Evolutionary conservation across 2,888 invertebrate species (phyloP).

Genomic region (Drosophila fungiperda): DNA sequence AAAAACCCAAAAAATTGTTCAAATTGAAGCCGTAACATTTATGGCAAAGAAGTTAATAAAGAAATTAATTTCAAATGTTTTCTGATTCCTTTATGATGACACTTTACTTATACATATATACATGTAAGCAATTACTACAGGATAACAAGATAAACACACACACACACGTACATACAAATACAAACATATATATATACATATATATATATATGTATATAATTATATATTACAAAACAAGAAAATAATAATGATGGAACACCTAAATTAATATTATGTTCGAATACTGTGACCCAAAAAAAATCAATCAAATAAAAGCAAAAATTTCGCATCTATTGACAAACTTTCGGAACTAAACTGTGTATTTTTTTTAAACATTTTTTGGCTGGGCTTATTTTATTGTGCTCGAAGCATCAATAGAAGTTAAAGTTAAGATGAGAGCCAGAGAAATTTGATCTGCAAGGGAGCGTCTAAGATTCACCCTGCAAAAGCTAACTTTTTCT

Average conservation of each 20-base stretch:
- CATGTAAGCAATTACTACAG: constrained; percentile 62
- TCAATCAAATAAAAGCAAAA: constrained; percentile 73
- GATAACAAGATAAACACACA: constrained; percentile 40
- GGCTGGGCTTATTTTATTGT: neutral
- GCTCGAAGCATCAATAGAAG: neutral
- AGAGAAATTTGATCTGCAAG: neutral
- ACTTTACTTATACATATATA: constrained; percentile 28
- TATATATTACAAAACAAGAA: constrained; percentile 9
- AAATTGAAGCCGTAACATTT: constrained; percentile 51
- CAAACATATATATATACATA: constrained; percentile 12
- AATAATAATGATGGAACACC: constrained; percentile 16
- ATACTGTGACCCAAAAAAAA: constrained; percentile 68
- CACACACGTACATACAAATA: constrained; percentile 23
- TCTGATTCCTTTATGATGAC: constrained; percentile 45
- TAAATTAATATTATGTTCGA: constrained; percentile 63
- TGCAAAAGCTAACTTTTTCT: neutral
- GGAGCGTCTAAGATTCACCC: neutral
- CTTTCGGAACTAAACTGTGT: constrained; percentile 46
- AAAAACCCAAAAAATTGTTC: constrained; percentile 17
- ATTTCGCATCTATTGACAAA: constrained; percentile 72
- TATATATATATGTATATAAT: constrained; percentile 1
- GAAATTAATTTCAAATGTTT: constrained; percentile 41
- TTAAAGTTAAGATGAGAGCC: neutral
- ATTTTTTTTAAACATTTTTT: neutral
- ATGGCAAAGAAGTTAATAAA: constrained; percentile 33